phyloP scores from a whole-genome alignment of 2,113 vertebrate species.

The Chlorocebus sabaeus region DNA sequence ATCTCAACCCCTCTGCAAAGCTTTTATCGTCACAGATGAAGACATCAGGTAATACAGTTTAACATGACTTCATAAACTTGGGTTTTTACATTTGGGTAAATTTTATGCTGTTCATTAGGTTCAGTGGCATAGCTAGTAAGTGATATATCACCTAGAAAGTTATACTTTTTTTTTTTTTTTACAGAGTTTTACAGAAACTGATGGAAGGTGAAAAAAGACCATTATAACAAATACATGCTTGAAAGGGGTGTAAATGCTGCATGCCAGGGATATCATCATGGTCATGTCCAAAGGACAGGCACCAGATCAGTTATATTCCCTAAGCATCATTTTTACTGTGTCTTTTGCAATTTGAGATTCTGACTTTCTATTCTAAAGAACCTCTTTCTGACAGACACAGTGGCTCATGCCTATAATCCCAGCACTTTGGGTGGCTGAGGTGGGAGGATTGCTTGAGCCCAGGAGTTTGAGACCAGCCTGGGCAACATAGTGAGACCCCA shows the following conservation, averaged over 20 bases:
- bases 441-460: too few relatives aligned
- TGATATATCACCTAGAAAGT: not conserved
- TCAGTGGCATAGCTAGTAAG: not conserved
- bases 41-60: conserved; percentile 88
- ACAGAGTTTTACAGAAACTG: not conserved
- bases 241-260: not conserved
- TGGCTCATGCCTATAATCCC: too few relatives aligned
- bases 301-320: not conserved
- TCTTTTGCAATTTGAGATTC: not conserved
- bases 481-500: too few relatives aligned
- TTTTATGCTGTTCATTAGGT: not conserved
- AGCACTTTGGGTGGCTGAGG: too few relatives aligned
- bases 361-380: not conserved
- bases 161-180: not conserved
- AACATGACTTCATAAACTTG: not conserved
- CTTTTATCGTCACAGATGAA: conserved; percentile 93
- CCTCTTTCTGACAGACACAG: too few relatives aligned
- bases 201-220: not conserved
- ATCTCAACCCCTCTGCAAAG: conserved; percentile 92
- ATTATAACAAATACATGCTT: not conserved
- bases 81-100: not conserved
- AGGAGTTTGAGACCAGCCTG: too few relatives aligned
- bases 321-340: not conserved
- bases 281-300: not conserved
- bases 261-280: not conserved